These are phyloP conservation scores for Mimachlamys varia DNA, from an alignment of 2,888 invertebrate species.

Conservation along the genomic window DNA sequence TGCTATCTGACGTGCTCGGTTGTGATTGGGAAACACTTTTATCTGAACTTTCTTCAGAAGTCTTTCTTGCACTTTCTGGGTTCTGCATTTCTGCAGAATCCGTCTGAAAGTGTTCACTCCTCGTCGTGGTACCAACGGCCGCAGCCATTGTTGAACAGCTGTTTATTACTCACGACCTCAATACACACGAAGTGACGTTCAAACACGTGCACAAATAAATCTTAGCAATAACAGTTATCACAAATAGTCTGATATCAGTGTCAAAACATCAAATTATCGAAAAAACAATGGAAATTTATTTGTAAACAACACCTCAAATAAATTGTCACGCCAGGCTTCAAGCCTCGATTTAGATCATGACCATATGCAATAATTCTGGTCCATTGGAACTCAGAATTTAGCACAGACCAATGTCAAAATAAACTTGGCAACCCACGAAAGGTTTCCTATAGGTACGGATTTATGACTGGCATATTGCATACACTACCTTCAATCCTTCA, in stretches of 20 bases:
- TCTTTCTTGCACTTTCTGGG: constrained; percentile 19
- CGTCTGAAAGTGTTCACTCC: constrained; percentile 61
- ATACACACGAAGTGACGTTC: constrained; percentile 1
- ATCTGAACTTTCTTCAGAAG: constrained; percentile 37
- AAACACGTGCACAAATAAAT: neutral
- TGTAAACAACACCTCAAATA: constrained; percentile 2
- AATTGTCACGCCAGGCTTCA: constrained; percentile 11
- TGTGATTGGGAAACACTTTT: constrained; percentile 35
- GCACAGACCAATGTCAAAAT: neutral
- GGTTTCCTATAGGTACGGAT: neutral
- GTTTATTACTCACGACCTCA: constrained; percentile 52
- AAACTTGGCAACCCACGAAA: neutral
- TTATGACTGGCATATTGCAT: constrained; percentile 2
- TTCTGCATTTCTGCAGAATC: constrained; percentile 48
- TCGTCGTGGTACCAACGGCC: constrained; percentile 51
- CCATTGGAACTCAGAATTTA: neutral
- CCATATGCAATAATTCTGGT: constrained; percentile 11
- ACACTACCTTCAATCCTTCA: neutral
- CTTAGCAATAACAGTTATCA: constrained; percentile 36
- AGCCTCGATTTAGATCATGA: constrained; percentile 18
- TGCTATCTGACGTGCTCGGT: constrained; percentile 24
- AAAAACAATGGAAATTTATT: neutral
- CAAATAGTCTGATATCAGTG: constrained; percentile 20
- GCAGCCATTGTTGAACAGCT: constrained; percentile 57
- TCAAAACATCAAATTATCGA: constrained; percentile 36